Percentiles rank a stretch among this genome's conserved stretches.
Conservation (phyloP, 2,113 vertebrate genomes). For the Phrynocephalus versicolor region DNA sequence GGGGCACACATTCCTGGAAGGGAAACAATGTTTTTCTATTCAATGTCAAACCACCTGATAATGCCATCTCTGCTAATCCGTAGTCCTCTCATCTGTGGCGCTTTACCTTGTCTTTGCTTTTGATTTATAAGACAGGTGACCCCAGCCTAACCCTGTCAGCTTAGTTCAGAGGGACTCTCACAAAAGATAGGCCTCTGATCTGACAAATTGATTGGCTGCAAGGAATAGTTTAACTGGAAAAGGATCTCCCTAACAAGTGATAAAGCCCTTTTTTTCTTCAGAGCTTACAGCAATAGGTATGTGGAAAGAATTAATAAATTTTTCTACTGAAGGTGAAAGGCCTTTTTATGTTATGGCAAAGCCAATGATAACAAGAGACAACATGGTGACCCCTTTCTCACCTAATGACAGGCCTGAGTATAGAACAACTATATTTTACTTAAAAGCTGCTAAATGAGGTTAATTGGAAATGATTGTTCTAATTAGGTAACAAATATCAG, state of each 20-base stretch:
- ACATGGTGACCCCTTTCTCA: background rate
- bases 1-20: conserved; percentile 21
- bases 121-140: conserved; percentile 69
- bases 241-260: conserved; percentile 53
- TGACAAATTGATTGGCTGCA: conserved; percentile 62
- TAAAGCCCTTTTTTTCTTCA: conserved; percentile 50
- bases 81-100: conserved; percentile 38
- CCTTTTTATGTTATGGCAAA: background rate
- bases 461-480: conserved; percentile 67
- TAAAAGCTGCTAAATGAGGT: conserved; percentile 53
- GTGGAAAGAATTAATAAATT: conserved; percentile 23
- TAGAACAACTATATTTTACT: conserved; percentile 43
- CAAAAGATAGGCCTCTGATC: conserved; percentile 64
- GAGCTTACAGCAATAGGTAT: conserved; percentile 2
- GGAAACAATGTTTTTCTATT: conserved; percentile 49
- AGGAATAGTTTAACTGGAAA: conserved; percentile 60
- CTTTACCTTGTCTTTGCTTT: conserved; percentile 58
- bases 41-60: conserved; percentile 45
- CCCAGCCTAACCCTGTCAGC: conserved; percentile 64
- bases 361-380: background rate
- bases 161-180: conserved; percentile 60
- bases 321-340: background rate
- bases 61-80: conserved; percentile 50
- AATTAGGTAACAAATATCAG: conserved; percentile 67
- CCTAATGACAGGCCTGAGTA: conserved; percentile 19